A percentile compares a stretch with the other conserved stretches of the same genome.
Conservation (phyloP, 2,888 invertebrate genomes). For the Papilio protenor region DNA sequence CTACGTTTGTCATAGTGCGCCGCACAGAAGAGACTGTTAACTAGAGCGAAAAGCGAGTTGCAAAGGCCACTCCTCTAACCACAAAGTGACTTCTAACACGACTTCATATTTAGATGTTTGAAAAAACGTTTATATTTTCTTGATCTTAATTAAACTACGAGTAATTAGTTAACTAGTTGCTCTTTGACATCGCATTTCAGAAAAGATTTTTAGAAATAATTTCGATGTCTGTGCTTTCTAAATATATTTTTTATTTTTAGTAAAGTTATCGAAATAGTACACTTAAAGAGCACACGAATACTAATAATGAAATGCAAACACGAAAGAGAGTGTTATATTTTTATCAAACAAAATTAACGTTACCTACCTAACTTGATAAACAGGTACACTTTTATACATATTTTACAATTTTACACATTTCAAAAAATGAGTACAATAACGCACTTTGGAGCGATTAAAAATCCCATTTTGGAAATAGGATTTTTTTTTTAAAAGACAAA, state of each 20-base stretch:
- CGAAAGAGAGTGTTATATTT: too few species aligned
- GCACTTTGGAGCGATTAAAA: too few species aligned
- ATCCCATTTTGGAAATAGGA: conserved; percentile 10
- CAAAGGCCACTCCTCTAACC: conserved; percentile 21
- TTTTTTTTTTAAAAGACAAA: conserved; percentile 6
- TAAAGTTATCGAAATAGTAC: too few species aligned
- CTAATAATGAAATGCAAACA: too few species aligned
- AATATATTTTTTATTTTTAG: neutral
- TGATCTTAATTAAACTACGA: neutral
- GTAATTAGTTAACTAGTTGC: neutral
- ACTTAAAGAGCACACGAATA: too few species aligned
- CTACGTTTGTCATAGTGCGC: neutral
- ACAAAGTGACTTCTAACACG: conserved; percentile 13
- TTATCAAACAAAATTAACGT: neutral
- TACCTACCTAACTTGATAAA: neutral
- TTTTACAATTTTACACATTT: too few species aligned
- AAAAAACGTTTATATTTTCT: neutral
- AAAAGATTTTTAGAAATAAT: neutral
- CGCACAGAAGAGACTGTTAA: conserved; percentile 2
- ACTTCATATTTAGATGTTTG: conserved; percentile 12
- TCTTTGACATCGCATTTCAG: neutral
- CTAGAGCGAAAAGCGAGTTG: conserved; percentile 15
- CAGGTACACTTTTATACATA: neutral
- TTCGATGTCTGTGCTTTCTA: neutral
- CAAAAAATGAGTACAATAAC: too few species aligned